These are phyloP conservation scores for Agriopis leucophaearia DNA, from an alignment of 2,888 invertebrate species.

Conservation along the genomic window DNA sequence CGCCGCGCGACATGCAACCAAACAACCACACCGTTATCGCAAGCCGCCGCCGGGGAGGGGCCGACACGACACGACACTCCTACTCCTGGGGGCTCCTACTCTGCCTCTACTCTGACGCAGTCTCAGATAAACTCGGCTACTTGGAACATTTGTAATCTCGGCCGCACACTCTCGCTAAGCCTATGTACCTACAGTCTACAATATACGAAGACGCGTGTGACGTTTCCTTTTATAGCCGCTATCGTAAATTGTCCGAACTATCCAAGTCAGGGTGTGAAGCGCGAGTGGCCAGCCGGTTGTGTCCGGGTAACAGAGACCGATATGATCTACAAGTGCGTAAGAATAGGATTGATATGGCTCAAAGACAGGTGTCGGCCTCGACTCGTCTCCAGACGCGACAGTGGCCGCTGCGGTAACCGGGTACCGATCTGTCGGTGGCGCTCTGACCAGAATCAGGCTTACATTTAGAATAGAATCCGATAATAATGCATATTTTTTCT, in stretches of 20 bases:
- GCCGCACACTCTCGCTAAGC: too few species aligned
- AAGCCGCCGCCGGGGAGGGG: slow-evolving; percentile 13
- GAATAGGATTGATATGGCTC: not conserved
- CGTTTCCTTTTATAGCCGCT: too few species aligned
- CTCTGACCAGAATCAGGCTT: not conserved
- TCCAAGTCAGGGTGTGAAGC: too few species aligned
- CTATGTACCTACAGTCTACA: too few species aligned
- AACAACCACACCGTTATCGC: slow-evolving; percentile 68
- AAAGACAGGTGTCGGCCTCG: not conserved
- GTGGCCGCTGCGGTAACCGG: not conserved
- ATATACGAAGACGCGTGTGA: too few species aligned
- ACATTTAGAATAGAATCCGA: not conserved
- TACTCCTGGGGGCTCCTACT: too few species aligned
- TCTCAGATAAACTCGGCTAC: too few species aligned
- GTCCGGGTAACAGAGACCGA: not conserved
- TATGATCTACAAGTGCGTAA: not conserved
- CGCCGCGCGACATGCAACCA: slow-evolving; percentile 76
- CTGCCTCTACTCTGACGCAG: too few species aligned
- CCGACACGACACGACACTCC: too few species aligned
- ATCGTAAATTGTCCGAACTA: too few species aligned
- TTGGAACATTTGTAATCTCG: too few species aligned
- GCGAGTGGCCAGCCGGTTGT: too few species aligned
- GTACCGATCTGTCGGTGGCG: not conserved
- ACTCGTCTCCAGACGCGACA: not conserved
- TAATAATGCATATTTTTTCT: slow-evolving; percentile 40